phyloP scores from a whole-genome alignment of 2,888 invertebrate genomes.

The Mongoloraphidia duomilia region DNA sequence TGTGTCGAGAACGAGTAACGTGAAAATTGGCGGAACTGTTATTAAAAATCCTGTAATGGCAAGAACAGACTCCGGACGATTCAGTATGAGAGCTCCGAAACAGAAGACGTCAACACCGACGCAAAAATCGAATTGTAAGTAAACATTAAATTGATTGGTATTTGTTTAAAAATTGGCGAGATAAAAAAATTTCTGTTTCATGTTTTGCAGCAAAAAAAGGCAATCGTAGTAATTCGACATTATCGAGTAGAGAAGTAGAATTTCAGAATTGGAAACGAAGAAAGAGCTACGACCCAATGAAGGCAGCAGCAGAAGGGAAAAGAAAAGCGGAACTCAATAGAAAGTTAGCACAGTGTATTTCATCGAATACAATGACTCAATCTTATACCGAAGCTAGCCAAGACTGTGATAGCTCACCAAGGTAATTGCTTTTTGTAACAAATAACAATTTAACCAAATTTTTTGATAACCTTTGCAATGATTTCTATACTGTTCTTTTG shows the following conservation, averaged over 20 bases:
- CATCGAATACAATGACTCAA: conserved; percentile 23
- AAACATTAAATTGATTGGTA: conserved; percentile 25
- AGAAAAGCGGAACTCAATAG: conserved; percentile 43
- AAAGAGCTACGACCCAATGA: conserved; percentile 91
- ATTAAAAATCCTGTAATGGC: conserved; percentile 31
- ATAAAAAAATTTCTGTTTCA: conserved; percentile 19
- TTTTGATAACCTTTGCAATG: not conserved
- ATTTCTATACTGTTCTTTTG: not conserved
- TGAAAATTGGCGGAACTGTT: conserved; percentile 21
- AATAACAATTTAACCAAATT: not conserved
- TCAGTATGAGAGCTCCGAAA: conserved; percentile 42
- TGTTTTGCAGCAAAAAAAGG: conserved; percentile 34
- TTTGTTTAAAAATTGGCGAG: conserved; percentile 33
- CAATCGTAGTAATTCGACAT: conserved; percentile 51
- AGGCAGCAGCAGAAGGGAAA: conserved; percentile 78
- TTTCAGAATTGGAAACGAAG: conserved; percentile 93
- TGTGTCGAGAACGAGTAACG: conserved; percentile 33
- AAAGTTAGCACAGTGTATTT: conserved; percentile 21
- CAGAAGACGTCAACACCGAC: conserved; percentile 27
- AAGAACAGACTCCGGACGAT: conserved; percentile 46
- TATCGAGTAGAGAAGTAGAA: conserved; percentile 65
- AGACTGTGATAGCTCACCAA: conserved; percentile 29
- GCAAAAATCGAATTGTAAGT: conserved; percentile 33
- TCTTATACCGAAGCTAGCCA: conserved; percentile 25
- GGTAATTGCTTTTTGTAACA: conserved; percentile 1